Evolutionary conservation across 1,140 invertebrate genomes (phyloP).

Genomic region (Acromyrmex charruanus): DNA sequence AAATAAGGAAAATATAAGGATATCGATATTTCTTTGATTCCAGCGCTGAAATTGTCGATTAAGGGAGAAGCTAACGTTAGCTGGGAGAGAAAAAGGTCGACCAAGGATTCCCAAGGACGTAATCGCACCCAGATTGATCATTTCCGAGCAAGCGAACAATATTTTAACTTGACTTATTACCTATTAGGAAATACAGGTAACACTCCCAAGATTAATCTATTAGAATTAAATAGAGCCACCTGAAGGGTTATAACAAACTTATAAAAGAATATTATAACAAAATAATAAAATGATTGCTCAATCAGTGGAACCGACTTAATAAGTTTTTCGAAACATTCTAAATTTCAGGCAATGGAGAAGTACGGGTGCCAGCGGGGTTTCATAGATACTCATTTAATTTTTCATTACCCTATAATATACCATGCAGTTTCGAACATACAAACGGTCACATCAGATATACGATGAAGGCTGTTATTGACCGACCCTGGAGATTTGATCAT

Average conservation of each 20-base stretch:
- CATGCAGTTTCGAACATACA: slow-evolving; percentile 87
- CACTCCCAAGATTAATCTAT: slow-evolving; percentile 3
- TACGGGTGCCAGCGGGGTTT: slow-evolving; percentile 80
- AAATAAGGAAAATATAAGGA: not conserved
- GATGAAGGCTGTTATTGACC: slow-evolving; percentile 87
- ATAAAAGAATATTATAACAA: not conserved
- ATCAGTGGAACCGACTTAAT: not conserved
- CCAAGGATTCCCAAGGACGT: slow-evolving; percentile 30
- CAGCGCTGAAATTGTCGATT: slow-evolving; percentile 24
- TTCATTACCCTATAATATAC: slow-evolving; percentile 85
- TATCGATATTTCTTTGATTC: slow-evolving; percentile 17
- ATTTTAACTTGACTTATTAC: slow-evolving; percentile 53
- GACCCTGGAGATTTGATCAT: slow-evolving; percentile 87
- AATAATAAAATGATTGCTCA: not conserved
- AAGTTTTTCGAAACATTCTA: not conserved
- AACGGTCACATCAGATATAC: slow-evolving; percentile 87
- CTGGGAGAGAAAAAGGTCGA: slow-evolving; percentile 37
- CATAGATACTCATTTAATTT: slow-evolving; percentile 87
- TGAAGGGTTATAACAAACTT: not conserved
- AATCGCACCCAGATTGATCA: not conserved
- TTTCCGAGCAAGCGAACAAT: slow-evolving; percentile 59
- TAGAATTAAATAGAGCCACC: not conserved
- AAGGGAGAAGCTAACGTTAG: slow-evolving; percentile 59
- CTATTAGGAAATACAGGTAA: slow-evolving; percentile 25
- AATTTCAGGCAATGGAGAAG: slow-evolving; percentile 40